Evolutionary conservation across 2,888 invertebrate species (phyloP).

Genomic region (Notodonta dromedarius): DNA sequence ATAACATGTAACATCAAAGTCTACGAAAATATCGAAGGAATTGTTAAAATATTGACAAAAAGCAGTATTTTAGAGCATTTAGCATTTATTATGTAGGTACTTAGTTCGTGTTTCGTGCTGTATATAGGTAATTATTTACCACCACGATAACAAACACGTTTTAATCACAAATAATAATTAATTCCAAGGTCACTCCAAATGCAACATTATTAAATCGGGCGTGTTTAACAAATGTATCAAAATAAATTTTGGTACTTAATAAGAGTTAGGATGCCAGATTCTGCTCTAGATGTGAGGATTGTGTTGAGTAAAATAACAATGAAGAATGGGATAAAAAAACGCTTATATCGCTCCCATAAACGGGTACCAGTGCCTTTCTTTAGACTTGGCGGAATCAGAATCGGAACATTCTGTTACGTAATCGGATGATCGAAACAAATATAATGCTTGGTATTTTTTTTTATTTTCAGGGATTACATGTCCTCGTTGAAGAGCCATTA

Average conservation of each 20-base stretch:
- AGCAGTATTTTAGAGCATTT: too few relatives aligned
- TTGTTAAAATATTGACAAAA: neutral
- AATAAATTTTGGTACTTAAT: neutral
- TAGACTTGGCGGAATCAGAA: too few relatives aligned
- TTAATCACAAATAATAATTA: slow-evolving; percentile 17
- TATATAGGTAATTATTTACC: slow-evolving; percentile 14
- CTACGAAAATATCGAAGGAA: too few relatives aligned
- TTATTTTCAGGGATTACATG: neutral
- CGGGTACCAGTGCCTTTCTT: too few relatives aligned
- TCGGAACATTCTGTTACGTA: too few relatives aligned
- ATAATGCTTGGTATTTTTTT: too few relatives aligned
- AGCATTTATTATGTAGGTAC: neutral
- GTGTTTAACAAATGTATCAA: slow-evolving; percentile 3
- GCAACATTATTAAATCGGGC: slow-evolving; percentile 8
- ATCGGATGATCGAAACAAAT: too few relatives aligned
- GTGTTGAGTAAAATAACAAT: too few relatives aligned
- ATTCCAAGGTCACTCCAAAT: slow-evolving; percentile 18
- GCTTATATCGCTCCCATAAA: too few relatives aligned
- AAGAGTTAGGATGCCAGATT: neutral
- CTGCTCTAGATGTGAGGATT: too few relatives aligned
- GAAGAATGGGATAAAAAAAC: too few relatives aligned
- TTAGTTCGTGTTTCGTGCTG: slow-evolving; percentile 11
- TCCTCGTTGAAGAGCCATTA: slow-evolving; percentile 13
- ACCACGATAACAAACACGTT: slow-evolving; percentile 16
- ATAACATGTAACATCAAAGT: neutral